Percentiles rank a stretch among this genome's conserved stretches.
These are phyloP conservation scores for Noctilio leporinus DNA, from an alignment of 2,113 vertebrate species.

Conservation along the genomic window DNA sequence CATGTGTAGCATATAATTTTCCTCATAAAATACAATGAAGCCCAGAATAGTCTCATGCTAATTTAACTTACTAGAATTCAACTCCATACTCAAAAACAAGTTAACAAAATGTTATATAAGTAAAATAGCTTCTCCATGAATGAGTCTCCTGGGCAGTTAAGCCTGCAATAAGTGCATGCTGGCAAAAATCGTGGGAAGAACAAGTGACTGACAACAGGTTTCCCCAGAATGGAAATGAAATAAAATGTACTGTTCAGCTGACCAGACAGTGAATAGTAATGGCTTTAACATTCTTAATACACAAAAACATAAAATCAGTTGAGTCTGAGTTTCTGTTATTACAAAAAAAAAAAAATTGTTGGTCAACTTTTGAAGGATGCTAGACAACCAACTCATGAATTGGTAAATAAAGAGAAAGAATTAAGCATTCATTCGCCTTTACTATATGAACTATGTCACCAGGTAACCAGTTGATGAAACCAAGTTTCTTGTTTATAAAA, in stretches of 20 bases:
- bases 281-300: background rate
- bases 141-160: background rate
- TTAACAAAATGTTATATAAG: background rate
- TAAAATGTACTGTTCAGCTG: background rate
- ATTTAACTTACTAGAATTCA: slow-evolving; percentile 8
- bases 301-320: background rate
- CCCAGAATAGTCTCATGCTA: background rate
- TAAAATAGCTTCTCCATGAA: background rate
- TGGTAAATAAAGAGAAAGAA: background rate
- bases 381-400: background rate
- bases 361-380: background rate
- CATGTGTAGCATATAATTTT: background rate
- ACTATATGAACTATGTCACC: background rate
- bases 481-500: background rate
- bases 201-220: background rate
- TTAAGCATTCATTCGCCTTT: background rate
- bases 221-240: background rate
- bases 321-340: background rate
- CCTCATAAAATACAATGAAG: background rate
- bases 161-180: background rate
- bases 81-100: background rate
- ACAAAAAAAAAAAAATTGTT: background rate
- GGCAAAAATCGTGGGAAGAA: background rate
- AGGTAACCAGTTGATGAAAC: background rate
- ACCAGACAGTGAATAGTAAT: background rate